These are phyloP conservation scores for Melinopterus prodromus DNA, from an alignment of 2,888 invertebrate genomes.

Conservation along the genomic window DNA sequence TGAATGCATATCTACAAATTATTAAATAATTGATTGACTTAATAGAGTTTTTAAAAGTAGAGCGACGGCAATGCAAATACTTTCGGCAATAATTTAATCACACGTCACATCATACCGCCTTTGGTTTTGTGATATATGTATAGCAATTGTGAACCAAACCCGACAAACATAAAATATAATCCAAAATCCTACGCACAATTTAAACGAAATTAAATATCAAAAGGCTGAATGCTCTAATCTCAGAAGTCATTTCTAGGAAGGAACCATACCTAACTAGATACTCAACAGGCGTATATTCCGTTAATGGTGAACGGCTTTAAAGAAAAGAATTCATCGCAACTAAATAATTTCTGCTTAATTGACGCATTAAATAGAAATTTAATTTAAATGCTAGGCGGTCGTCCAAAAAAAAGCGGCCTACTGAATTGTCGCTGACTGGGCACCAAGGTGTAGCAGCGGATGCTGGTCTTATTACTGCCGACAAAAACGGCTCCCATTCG, in stretches of 20 bases:
- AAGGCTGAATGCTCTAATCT: neutral
- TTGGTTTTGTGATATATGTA: too few species aligned
- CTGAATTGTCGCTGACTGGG: neutral
- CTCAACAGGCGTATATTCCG: neutral
- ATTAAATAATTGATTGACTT: too few species aligned
- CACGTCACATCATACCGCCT: too few species aligned
- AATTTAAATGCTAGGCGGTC: conserved; percentile 19
- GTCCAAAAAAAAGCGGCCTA: neutral
- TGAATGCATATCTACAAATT: too few species aligned
- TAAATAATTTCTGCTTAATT: conserved; percentile 15
- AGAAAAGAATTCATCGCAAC: neutral
- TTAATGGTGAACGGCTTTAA: neutral
- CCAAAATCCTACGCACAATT: neutral
- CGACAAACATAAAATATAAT: too few species aligned
- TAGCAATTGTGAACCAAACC: too few species aligned
- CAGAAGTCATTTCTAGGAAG: neutral
- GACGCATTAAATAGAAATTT: conserved; percentile 24
- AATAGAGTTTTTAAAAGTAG: too few species aligned
- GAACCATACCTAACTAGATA: conserved; percentile 4
- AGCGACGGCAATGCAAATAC: too few species aligned
- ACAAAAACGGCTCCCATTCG: conserved; percentile 4
- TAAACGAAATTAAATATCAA: neutral
- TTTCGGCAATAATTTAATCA: too few species aligned
- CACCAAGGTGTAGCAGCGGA: neutral
- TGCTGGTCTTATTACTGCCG: neutral